Evolutionary conservation across 2,888 invertebrate species (phyloP).

Genomic region (Agonopterix alstromeriana): DNA sequence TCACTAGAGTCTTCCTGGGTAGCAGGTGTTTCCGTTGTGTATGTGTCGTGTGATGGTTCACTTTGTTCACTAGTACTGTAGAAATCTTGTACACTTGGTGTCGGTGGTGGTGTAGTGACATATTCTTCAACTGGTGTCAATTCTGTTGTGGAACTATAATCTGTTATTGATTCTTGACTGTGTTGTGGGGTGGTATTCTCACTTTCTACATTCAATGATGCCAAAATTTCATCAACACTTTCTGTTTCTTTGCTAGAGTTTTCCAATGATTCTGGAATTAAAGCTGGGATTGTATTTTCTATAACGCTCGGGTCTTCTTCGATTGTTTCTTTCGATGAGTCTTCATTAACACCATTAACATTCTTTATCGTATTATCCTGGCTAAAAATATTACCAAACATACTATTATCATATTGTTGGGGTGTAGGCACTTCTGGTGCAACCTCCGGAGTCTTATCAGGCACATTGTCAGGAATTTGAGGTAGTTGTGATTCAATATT

Average conservation of each 20-base stretch:
- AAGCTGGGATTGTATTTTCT: neutral
- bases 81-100: neutral
- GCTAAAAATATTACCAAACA: slow-evolving; percentile 8
- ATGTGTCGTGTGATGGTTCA: slow-evolving; percentile 1
- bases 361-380: slow-evolving; percentile 7
- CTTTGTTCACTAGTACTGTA: neutral
- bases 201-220: neutral
- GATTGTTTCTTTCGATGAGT: no score
- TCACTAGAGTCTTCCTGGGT: slow-evolving; percentile 26
- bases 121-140: slow-evolving; percentile 8
- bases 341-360: neutral
- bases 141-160: slow-evolving; percentile 11
- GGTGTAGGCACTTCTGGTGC: neutral
- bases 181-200: no score
- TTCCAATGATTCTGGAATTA: neutral
- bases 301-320: neutral
- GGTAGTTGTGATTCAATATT: slow-evolving; percentile 18
- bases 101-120: neutral
- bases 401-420: slow-evolving; percentile 11
- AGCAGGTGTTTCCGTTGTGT: slow-evolving; percentile 19
- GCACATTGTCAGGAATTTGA: slow-evolving; percentile 17
- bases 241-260: neutral
- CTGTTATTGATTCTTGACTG: neutral
- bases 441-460: slow-evolving; percentile 6
- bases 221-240: neutral